Evolutionary conservation across 2,888 invertebrate species (phyloP).

Genomic region (Ecdyonurus torrentis): DNA sequence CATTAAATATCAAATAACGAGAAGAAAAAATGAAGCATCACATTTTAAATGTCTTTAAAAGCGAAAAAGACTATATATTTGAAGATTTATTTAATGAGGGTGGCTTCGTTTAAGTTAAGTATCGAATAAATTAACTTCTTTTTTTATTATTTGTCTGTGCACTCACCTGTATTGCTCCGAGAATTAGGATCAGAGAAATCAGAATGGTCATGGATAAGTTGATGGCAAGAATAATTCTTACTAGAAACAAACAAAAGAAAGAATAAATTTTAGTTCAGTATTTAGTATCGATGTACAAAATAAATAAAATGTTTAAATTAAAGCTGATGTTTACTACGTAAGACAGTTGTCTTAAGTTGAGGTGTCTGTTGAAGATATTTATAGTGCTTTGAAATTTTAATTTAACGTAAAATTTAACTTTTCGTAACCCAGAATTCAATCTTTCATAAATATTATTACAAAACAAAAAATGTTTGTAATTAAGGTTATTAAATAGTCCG

Average conservation of each 20-base stretch:
- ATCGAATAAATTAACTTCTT: background rate
- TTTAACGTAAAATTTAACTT: too few species aligned
- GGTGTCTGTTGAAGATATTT: too few species aligned
- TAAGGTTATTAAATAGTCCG: too few species aligned
- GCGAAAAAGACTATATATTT: background rate
- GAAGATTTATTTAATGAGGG: background rate
- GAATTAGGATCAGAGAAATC: conserved; percentile 56
- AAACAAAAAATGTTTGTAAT: too few species aligned
- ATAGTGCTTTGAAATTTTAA: too few species aligned
- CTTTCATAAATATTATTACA: too few species aligned
- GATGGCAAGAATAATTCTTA: conserved; percentile 60
- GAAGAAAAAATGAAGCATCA: background rate
- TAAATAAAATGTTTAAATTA: background rate
- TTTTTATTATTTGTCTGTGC: background rate
- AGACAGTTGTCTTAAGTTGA: too few species aligned
- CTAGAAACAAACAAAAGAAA: too few species aligned
- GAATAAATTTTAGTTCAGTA: too few species aligned
- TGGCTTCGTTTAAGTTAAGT: background rate
- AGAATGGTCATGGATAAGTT: conserved; percentile 70
- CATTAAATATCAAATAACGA: too few species aligned
- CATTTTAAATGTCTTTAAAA: too few species aligned
- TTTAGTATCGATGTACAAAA: background rate
- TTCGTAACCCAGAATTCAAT: too few species aligned
- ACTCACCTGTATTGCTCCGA: conserved; percentile 57
- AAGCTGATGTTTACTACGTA: background rate